These are phyloP conservation scores for Dunckerocampus dactyliophorus DNA, from an alignment of 2,113 vertebrate species.

Conservation along the genomic window DNA sequence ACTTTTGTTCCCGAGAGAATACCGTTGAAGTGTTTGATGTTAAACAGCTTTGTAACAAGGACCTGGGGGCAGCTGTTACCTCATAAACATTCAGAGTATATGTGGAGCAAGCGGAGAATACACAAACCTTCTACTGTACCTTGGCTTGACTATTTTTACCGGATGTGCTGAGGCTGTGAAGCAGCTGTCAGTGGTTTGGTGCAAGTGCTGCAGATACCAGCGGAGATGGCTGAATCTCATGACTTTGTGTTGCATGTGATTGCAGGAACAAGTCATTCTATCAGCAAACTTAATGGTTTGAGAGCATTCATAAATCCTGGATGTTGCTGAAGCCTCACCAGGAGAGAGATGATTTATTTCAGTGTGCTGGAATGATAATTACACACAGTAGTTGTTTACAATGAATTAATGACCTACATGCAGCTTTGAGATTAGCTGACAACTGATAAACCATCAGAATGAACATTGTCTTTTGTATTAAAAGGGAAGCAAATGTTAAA, in stretches of 20 bases:
- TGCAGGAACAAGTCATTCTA: conserved; percentile 1
- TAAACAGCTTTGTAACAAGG: conserved; percentile 12
- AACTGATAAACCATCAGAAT: conserved; percentile 39
- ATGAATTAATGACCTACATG: conserved; percentile 48
- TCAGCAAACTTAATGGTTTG: conserved; percentile 5
- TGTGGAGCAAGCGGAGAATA: conserved; percentile 14
- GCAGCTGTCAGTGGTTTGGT: conserved; percentile 19
- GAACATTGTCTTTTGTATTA: conserved; percentile 23
- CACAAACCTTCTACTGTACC: conserved; percentile 31
- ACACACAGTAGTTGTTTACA: conserved; percentile 48
- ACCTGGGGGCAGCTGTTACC: not conserved
- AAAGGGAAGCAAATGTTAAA: not conserved
- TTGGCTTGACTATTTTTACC: conserved; percentile 32
- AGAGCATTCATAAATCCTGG: conserved; percentile 12
- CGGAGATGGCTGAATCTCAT: conserved; percentile 4
- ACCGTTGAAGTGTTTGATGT: conserved; percentile 35
- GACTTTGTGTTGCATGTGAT: conserved; percentile 17
- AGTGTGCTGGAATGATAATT: conserved; percentile 37
- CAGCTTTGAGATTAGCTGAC: conserved; percentile 38
- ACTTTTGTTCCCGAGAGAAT: conserved; percentile 17
- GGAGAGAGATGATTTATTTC: conserved; percentile 39
- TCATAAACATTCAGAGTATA: conserved; percentile 26
- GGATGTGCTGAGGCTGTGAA: conserved; percentile 15
- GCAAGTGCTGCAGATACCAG: conserved; percentile 27
- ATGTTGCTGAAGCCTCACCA: conserved; percentile 26